Evolutionary conservation across 2,888 invertebrate species (phyloP), one percentile per base, ranked within the genome.

Genomic region (Acleris cristana): DNA sequence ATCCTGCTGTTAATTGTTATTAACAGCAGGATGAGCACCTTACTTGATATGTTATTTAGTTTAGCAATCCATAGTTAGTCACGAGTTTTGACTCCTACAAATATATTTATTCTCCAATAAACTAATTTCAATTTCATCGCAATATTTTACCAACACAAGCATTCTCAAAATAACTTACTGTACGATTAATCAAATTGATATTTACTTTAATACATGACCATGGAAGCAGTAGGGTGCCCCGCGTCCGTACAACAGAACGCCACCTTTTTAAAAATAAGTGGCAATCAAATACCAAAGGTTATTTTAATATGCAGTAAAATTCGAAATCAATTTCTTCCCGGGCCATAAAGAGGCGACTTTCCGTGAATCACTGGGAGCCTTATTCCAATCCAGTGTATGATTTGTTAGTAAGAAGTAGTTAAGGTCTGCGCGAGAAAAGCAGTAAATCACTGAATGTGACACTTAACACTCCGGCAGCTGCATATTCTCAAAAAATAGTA

Each of bases 291-390:
- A 82, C 86, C 72, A 88, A 87, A 88, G 86, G 87, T 88, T 89
- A 89, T 83, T 89, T 89, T 89, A 90, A 90, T 90, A 90, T 87
- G 89, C 88, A 90, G 85, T 91, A 89, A 90, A 89, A 89, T 87
- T 87, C 85, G 77, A 87, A 90, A 90, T 91, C 87, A 87, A 91
- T 90, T 89, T 87, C 84, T 86, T 86, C 87, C 82, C 74, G 73
- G 82, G 84, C 81, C 78, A 83, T 89, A 89, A 90, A 90, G 82
- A 82, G 72, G 77, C 75, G 74, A 83, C 88, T 88, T 82, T 80
- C 83, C 73, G 80, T 87, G 88, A 89, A 85, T 86, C 86, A 87
- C 82, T 80, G 80, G 76, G 77, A 73, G 72, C 72, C 69, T 78
- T 78, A 73, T 78, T 80, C 76, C 76, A 74, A 82, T 84, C 76